Base-by-base conservation (phyloP, 2,888 invertebrate species). In the Oscheius sp. region DNA sequence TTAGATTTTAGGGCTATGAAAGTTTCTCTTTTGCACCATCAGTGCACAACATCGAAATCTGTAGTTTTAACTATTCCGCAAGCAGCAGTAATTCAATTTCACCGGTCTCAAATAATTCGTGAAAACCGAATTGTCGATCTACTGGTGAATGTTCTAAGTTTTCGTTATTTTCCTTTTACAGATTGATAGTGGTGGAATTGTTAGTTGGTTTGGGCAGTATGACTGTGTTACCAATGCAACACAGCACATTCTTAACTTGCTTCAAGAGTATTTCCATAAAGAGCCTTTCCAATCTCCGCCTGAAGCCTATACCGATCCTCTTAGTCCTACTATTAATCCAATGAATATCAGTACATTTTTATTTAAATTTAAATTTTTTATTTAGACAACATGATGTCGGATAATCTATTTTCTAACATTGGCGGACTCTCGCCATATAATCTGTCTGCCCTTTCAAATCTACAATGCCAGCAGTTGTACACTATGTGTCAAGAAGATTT, bases 121-220 rank as follows among this genome's bases (percentile, higher is more conserved):
- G 66, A 66, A 17, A 30, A 33, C n/a, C 33, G 36, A 41, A 44
- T 66, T 12, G 54, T 49, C 22, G 66, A 66, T 45, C 41, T 66
- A 24, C 17, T 66, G 33, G 66, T 66, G 17, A 9, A 20, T 26
- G 6, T 9, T 2, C 8, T 30, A 4, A 22, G 22, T n/a, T 28
- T 8, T 59, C 5, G 17, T 26, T 20, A 51, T 12, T 33, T 8
- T 12, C 36, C 12, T 2, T 41, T 14, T 41, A 14, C 14, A 67
- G 67, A n/a, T 67, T 20, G 67, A 67, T 38, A 24, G 20, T 28
- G 20, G 24, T 20, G 67, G 67, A n/a, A 36, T 17, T 22, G 59
- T 59, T 12, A 67, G 67, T 28, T 67, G 67, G 67, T 67, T 32
- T 45, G 67, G 67, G 8, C 59, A 45, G 14, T 28, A 36, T 3